Base-by-base conservation (phyloP, 2,888 invertebrate species). In the Epistrophella euchroma region DNA sequence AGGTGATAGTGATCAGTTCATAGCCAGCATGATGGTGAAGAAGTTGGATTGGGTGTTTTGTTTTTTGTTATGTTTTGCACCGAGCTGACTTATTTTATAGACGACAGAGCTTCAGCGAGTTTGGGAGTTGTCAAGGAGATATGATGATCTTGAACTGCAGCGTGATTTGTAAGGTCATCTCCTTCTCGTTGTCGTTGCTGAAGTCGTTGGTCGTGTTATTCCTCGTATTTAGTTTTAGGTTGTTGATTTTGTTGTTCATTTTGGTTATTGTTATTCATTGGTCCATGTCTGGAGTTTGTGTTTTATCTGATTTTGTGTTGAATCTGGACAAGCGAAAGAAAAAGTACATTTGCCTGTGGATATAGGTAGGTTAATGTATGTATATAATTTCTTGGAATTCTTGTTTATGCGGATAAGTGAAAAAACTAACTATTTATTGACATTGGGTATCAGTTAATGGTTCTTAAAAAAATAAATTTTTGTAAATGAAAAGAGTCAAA, bases 71-170 rank as follows among this genome's bases (percentile, higher is more conserved):
- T 47, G 47, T 58, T 58, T 58, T 58, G 56, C 56, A 28, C 32
- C 47, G 13, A 64, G 37, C 32, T 56, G 13, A 64, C 45, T 66
- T 66, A 47, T 47, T 66, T 43, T 40, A 35, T 52, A 52, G 52
- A 68, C 66, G 32, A 47, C 40, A 47, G 19, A 11, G 10, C 25
- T 40, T 40, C 32, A 62, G 19, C 47, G 66, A 80, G 77, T 78
- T 86, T 74, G 74, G 86, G 86, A 86, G 86, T 86, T 86, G 86
- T 86, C 86, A 86, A 82, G 82, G 86, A 77, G 86, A 86, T 86
- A 86, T 86, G 82, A 86, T 82, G 86, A 86, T 86, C 82, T 86
- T 86, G 86, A 86, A 86, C 86, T 82, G 86, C 77, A 77, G 50
- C 86, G 82, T 86, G 86, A 86, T 86, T 86, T 82, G 82, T 82